Evolutionary conservation across 2,888 invertebrate genomes (phyloP), one percentile per base, ranked within the genome.

Genomic region (Phasia obesa): DNA sequence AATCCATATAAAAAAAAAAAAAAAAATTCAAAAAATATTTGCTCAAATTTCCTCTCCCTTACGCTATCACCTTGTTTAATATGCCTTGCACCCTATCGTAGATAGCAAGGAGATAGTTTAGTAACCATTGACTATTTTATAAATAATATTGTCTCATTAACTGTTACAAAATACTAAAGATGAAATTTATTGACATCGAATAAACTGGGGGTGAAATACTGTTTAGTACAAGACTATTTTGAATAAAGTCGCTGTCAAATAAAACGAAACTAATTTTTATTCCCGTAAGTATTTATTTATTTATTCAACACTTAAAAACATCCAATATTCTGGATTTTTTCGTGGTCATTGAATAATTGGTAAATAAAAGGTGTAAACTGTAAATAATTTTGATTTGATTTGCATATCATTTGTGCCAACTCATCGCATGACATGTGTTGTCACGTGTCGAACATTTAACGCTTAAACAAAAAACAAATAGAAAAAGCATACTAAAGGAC

Each of bases 331-430:
- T 71, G 53, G 75, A 79, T 79, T 83, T 83, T 71, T 35, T 47
- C 11, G 47, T 76, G 75, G 79, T 71, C 75, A 67, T 79, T 69
- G 42, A 47, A 69, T 83, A 83, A 83, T 83, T 83, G 83, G 83
- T 83, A 79, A 83, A 83, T 79, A 83, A 75, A 76, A 71, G 83
- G 83, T 71, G 83, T 83, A 71, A 70, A 79, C 53, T 42, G 60
- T 79, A 55, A 79, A 79, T 71, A 71, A 53, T 19, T 51, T 65
- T 71, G 79, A 69, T 88, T 88, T 85, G 88, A 88, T 89, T 89
- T 89, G 88, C 89, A 89, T 89, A 89, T 89, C 89, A 88, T 88
- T 89, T 88, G 88, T 86, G 86, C 83, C 81, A 84, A 86, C 84
- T 86, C 86, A 85, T 86, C 84, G 76, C 62, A 42, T 67, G 83